These are phyloP conservation scores for Nematostella vectensis DNA, from an alignment of 92 coral and sea anemone genomes.

Conservation along the genomic window DNA sequence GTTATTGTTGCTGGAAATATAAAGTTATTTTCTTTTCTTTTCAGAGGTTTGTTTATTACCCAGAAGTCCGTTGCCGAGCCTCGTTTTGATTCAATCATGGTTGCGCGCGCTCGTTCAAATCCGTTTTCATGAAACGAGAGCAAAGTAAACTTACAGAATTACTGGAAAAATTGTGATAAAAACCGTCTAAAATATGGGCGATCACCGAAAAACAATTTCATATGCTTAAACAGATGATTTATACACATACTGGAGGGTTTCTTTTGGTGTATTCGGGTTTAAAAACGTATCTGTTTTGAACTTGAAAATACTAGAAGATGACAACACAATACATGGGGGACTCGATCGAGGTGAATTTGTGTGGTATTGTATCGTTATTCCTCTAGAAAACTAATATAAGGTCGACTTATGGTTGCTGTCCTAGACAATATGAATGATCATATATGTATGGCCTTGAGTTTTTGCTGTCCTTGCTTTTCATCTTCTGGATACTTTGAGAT, in stretches of 20 bases:
- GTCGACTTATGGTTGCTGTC: too few species aligned
- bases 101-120: slow-evolving; percentile 72
- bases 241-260: too few species aligned
- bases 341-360: slow-evolving; percentile 80
- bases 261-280: too few species aligned
- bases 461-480: too few species aligned
- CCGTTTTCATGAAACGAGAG: slow-evolving; percentile 13
- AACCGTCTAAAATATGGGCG: neutral
- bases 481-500: too few species aligned
- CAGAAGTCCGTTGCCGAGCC: slow-evolving; percentile 6
- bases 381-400: neutral
- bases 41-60: neutral
- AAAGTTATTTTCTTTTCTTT: too few species aligned
- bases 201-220: neutral
- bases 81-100: slow-evolving; percentile 24
- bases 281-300: too few species aligned
- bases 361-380: neutral
- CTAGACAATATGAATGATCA: too few species aligned
- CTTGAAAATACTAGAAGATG: slow-evolving; percentile 17
- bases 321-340: slow-evolving; percentile 79
- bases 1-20: too few species aligned
- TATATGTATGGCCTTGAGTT: too few species aligned
- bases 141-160: neutral
- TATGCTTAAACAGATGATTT: slow-evolving; percentile 7
- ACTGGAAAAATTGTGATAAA: neutral